These are phyloP conservation scores for Natrix natrix DNA, from an alignment of 2,797 vertebrate genomes.

Conservation along the genomic window DNA sequence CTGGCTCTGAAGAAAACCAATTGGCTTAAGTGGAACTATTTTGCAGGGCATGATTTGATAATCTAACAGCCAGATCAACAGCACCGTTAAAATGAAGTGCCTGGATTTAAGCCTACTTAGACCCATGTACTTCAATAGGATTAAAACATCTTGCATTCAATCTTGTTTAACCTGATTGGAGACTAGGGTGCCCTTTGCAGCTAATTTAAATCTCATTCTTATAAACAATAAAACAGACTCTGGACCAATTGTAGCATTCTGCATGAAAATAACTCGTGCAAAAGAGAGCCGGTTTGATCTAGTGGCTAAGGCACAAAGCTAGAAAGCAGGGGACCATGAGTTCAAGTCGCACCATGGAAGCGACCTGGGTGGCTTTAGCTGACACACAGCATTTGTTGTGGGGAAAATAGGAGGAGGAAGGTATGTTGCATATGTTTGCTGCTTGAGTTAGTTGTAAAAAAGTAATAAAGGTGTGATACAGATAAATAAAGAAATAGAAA, in stretches of 20 bases:
- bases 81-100: conserved; percentile 15
- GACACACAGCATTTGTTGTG: not conserved
- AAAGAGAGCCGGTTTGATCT: not conserved
- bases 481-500: not conserved
- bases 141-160: conserved; percentile 7
- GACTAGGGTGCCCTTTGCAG: not conserved
- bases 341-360: not conserved
- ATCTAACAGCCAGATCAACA: conserved; percentile 23
- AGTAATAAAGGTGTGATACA: not conserved
- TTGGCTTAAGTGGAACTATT: conserved; percentile 5
- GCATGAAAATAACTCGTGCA: not conserved
- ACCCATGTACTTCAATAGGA: not conserved
- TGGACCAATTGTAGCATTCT: not conserved
- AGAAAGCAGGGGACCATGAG: not conserved
- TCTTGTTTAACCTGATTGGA: conserved; percentile 13
- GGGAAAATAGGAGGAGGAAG: not conserved
- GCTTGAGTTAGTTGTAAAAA: not conserved
- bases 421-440: not conserved
- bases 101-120: conserved; percentile 12
- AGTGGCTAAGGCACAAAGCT: not conserved
- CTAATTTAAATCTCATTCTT: not conserved
- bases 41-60: conserved; percentile 27
- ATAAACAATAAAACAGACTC: not conserved
- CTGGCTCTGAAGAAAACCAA: conserved; percentile 16
- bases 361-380: not conserved